phyloP scores from a whole-genome alignment of 1,140 invertebrate genomes.

The Macrocentrus cingulum region DNA sequence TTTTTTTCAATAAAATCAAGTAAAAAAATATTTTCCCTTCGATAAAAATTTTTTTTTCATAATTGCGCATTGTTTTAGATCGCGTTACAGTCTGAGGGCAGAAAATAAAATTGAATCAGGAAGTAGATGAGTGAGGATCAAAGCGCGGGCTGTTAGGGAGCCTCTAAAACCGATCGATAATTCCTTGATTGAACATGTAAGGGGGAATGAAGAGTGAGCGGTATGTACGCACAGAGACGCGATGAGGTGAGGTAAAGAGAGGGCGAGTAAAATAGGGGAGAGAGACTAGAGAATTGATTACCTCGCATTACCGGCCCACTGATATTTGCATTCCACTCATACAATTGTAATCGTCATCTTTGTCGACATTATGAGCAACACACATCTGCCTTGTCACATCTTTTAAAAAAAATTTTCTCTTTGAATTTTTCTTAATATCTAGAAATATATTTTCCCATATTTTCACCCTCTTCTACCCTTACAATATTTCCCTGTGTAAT shows the following conservation, averaged over 20 bases:
- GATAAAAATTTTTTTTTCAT: no score
- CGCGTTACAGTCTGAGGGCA: no score
- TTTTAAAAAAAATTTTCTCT: no score
- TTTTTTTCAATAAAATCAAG: no score
- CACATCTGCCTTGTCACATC: not conserved
- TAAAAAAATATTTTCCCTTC: no score
- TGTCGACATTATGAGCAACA: slow-evolving; percentile 11
- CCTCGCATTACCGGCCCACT: slow-evolving; percentile 52
- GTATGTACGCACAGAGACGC: slow-evolving; percentile 10
- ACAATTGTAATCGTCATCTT: slow-evolving; percentile 33
- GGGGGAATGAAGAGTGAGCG: slow-evolving; percentile 13
- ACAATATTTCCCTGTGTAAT: slow-evolving; percentile 10
- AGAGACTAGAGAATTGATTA: slow-evolving; percentile 36
- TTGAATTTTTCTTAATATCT: no score
- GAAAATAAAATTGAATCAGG: not conserved
- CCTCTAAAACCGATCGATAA: slow-evolving; percentile 28
- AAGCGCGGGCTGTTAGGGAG: no score
- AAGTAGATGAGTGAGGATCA: not conserved
- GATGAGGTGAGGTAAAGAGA: slow-evolving; percentile 28
- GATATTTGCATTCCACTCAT: slow-evolving; percentile 57
- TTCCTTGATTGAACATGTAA: slow-evolving; percentile 38
- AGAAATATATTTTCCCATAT: no score
- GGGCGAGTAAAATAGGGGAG: slow-evolving; percentile 31
- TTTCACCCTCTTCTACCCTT: slow-evolving; percentile 20
- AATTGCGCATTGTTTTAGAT: no score